A percentile compares a stretch with the other conserved stretches of the same genome.
These are phyloP conservation scores for Hydrotaea diabolus DNA, from an alignment of 2,888 invertebrate species.

Conservation along the genomic window DNA sequence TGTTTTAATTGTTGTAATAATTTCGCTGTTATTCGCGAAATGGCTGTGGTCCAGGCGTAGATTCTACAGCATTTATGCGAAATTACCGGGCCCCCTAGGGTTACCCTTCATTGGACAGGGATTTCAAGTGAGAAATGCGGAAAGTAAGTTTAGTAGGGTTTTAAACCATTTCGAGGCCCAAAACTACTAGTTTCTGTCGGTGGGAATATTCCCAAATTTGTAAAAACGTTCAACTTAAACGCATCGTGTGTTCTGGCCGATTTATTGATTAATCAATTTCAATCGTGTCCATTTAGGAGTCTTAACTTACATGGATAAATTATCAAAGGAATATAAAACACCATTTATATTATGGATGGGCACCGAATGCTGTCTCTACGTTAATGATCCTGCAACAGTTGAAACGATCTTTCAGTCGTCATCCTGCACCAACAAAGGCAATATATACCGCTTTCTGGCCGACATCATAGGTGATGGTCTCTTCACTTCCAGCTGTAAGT, in stretches of 20 bases:
- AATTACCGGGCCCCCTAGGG: slow-evolving; percentile 76
- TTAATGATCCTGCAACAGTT: slow-evolving; percentile 76
- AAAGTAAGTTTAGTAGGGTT: slow-evolving; percentile 71
- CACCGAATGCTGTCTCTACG: slow-evolving; percentile 77
- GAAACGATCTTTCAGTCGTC: slow-evolving; percentile 77
- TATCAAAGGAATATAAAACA: slow-evolving; percentile 70
- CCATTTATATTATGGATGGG: slow-evolving; percentile 79
- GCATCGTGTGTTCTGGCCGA: neutral
- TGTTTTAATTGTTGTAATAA: neutral
- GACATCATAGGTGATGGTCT: slow-evolving; percentile 77
- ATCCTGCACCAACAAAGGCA: slow-evolving; percentile 78
- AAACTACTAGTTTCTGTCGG: neutral
- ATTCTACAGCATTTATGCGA: slow-evolving; percentile 75
- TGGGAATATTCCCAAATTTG: neutral
- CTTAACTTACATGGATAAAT: slow-evolving; percentile 72
- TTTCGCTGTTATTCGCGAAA: slow-evolving; percentile 69
- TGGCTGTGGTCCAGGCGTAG: slow-evolving; percentile 76
- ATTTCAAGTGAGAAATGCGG: slow-evolving; percentile 77
- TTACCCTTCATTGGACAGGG: slow-evolving; percentile 77
- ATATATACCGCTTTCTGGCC: slow-evolving; percentile 77
- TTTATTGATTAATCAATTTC: neutral
- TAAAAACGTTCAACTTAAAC: neutral
- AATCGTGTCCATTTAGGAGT: slow-evolving; percentile 69
- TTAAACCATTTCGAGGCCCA: neutral
- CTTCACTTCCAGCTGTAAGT: slow-evolving; percentile 77